Conservation (phyloP, 2,888 invertebrate genomes). For the Ichneumon xanthorius region DNA sequence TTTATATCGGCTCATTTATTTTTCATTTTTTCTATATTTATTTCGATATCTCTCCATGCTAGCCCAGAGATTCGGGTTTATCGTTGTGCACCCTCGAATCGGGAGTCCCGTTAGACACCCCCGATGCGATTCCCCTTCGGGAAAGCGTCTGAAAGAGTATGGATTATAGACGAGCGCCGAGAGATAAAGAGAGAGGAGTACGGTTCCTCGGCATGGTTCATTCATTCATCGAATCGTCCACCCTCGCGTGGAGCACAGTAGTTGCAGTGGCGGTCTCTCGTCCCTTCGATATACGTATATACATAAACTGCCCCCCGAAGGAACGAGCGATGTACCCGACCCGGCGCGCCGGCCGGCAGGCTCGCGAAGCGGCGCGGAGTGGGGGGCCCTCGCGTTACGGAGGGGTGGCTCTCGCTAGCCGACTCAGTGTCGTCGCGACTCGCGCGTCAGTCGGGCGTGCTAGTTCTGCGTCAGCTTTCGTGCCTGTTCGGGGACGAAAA, state of each 20-base stretch:
- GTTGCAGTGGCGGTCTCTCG: neutral
- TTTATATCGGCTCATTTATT: conserved; percentile 46
- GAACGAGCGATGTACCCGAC: neutral
- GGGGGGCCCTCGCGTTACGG: conserved; percentile 17
- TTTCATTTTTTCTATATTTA: neutral
- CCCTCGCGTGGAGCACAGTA: conserved; percentile 39
- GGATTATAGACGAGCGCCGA: conserved; percentile 50
- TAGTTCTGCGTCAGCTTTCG: neutral
- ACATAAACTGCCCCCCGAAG: conserved; percentile 9
- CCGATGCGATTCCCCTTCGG: conserved; percentile 2
- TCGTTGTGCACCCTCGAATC: conserved; percentile 48
- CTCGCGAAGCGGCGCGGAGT: neutral
- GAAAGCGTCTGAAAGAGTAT: conserved; percentile 40
- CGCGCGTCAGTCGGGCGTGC: conserved; percentile 36
- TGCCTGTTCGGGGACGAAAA: neutral
- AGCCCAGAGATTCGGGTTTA: conserved; percentile 26
- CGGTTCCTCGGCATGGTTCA: conserved; percentile 39
- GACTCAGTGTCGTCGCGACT: conserved; percentile 55
- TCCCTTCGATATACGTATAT: conserved; percentile 20
- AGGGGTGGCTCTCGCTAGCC: conserved; percentile 5
- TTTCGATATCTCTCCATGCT: conserved; percentile 39
- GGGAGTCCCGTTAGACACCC: conserved; percentile 29
- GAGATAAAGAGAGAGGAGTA: conserved; percentile 30
- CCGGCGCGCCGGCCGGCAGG: conserved; percentile 43
- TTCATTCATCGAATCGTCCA: conserved; percentile 59